Percentiles rank a stretch among this genome's conserved stretches.
These are phyloP conservation scores for Phylloscopus trochilus DNA, from an alignment of 2,113 vertebrate genomes.

Conservation along the genomic window DNA sequence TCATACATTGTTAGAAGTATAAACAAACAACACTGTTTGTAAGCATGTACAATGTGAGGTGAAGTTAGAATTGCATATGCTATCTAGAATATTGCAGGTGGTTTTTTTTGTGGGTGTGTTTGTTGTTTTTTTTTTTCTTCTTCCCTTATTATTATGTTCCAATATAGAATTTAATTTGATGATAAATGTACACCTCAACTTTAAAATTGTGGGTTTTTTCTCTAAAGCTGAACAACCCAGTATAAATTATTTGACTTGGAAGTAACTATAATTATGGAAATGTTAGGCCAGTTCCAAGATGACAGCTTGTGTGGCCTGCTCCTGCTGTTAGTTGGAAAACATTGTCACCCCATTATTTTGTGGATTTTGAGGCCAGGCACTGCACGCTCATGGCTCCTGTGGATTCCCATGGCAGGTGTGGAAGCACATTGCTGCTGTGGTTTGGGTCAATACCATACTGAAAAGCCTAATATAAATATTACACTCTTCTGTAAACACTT, in stretches of 20 bases:
- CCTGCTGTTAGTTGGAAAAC: neutral
- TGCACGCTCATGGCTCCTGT: fast-evolving
- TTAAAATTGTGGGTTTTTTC: neutral
- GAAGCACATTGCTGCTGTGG: neutral
- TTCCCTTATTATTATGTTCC: neutral
- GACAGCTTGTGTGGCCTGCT: neutral
- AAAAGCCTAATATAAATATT: neutral
- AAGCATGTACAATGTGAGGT: neutral
- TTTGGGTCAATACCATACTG: neutral
- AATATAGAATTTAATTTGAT: neutral
- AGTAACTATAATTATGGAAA: neutral
- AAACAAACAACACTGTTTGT: neutral
- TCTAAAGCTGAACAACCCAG: neutral
- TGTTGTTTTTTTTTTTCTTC: neutral
- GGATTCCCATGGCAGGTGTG: neutral
- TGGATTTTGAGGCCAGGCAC: neutral
- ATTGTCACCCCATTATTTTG: neutral
- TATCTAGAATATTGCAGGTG: neutral
- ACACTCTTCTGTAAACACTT: neutral
- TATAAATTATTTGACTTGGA: neutral
- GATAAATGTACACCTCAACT: neutral
- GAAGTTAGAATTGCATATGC: neutral
- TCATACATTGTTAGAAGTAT: neutral
- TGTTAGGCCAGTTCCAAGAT: neutral
- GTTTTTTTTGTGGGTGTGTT: fast-evolving